Percentiles rank a stretch among this genome's conserved stretches.
phyloP scores from a whole-genome alignment of 2,888 invertebrate genomes.

The Andrena flavipes region DNA sequence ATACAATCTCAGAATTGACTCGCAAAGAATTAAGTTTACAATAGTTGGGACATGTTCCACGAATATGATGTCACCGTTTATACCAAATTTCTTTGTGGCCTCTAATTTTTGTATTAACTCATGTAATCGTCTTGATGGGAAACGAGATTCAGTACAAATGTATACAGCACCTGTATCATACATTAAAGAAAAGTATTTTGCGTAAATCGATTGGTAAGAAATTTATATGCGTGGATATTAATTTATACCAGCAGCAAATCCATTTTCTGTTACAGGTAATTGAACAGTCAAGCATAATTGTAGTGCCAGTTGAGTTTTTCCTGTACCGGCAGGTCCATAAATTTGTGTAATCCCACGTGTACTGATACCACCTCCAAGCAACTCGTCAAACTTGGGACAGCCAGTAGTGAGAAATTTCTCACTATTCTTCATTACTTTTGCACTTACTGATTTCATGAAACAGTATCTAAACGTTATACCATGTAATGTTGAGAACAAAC shows the following conservation, averaged over 20 bases:
- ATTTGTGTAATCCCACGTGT: conserved; percentile 91
- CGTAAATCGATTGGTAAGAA: neutral
- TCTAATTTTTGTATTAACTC: conserved; percentile 85
- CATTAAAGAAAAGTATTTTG: neutral
- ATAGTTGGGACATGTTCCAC: conserved; percentile 88
- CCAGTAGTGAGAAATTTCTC: conserved; percentile 84
- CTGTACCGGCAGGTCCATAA: conserved; percentile 92
- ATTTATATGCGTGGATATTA: neutral
- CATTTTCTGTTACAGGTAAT: conserved; percentile 86
- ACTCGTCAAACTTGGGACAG: conserved; percentile 87
- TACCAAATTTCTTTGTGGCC: conserved; percentile 78
- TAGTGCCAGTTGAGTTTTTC: conserved; percentile 93
- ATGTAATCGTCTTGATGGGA: conserved; percentile 89
- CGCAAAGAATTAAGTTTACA: conserved; percentile 66
- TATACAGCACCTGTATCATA: conserved; percentile 87
- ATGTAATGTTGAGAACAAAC: neutral
- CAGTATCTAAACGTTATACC: neutral
- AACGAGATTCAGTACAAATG: conserved; percentile 92
- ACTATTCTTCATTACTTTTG: conserved; percentile 30
- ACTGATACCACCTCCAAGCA: conserved; percentile 89
- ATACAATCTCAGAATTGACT: conserved; percentile 5
- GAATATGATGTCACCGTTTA: conserved; percentile 87
- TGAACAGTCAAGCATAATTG: conserved; percentile 90
- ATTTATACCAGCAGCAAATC: conserved; percentile 85
- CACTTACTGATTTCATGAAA: conserved; percentile 36